A percentile compares a stretch with the other conserved stretches of the same genome.
These are phyloP conservation scores for Hassar affinis DNA, from an alignment of 2,113 vertebrate genomes.

Conservation along the genomic window DNA sequence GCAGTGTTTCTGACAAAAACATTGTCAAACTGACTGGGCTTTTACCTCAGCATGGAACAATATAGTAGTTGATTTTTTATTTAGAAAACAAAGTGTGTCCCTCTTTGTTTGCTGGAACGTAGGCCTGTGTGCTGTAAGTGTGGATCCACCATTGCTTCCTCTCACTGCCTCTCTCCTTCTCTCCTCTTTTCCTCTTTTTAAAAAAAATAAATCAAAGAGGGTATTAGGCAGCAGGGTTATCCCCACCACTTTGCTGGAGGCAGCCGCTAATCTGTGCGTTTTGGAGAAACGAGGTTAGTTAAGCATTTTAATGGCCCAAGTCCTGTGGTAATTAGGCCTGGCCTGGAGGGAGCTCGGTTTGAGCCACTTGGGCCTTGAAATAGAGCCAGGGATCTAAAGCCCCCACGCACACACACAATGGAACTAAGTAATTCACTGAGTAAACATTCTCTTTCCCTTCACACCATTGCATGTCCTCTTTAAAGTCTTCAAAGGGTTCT, in stretches of 20 bases:
- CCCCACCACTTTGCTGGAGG: conserved; percentile 86
- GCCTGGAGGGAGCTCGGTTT: conserved; percentile 91
- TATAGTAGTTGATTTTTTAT: background rate
- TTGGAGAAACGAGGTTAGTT: conserved; percentile 95
- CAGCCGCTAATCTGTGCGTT: conserved; percentile 94
- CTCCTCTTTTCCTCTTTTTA: conserved; percentile 60
- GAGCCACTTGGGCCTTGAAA: conserved; percentile 98
- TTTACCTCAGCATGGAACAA: background rate
- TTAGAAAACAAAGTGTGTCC: background rate
- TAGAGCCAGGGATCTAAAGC: conserved; percentile 89
- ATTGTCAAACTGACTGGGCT: background rate
- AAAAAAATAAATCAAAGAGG: conserved; percentile 86
- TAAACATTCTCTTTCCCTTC: conserved; percentile 97
- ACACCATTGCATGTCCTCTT: conserved; percentile 92
- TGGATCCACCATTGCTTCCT: conserved; percentile 26
- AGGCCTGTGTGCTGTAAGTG: conserved; percentile 20
- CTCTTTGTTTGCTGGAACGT: background rate
- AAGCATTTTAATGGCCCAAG: conserved; percentile 98
- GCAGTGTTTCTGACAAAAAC: background rate
- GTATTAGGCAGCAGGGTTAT: conserved; percentile 92
- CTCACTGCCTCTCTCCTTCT: conserved; percentile 26
- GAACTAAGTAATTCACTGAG: conserved; percentile 99
- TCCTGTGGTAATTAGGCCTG: conserved; percentile 99
- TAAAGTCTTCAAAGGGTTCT: conserved; percentile 77
- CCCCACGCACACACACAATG: conserved; percentile 93